phyloP scores from a whole-genome alignment of 2,113 vertebrate genomes.

The Ptyas mucosa region DNA sequence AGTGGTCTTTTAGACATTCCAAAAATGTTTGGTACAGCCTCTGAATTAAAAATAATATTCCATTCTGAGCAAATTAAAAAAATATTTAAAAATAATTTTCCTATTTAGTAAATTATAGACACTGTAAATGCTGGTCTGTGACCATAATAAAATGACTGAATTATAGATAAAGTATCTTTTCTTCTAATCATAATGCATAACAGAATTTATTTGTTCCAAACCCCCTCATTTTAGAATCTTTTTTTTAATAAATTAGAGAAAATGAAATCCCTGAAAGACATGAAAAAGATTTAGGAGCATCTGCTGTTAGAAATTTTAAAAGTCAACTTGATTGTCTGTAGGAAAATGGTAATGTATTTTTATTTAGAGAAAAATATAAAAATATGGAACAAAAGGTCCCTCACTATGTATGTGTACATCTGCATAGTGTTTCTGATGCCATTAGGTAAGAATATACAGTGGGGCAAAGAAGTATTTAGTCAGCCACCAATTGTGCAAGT shows the following conservation, averaged over 20 bases:
- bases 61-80: not conserved
- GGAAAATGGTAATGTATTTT: not conserved
- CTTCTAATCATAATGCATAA: not conserved
- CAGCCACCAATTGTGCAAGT: no score
- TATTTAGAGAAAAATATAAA: not conserved
- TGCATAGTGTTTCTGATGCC: not conserved
- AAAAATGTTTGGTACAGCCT: not conserved
- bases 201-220: not conserved
- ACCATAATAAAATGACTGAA: not conserved
- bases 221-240: not conserved
- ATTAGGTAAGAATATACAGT: not conserved
- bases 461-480: no score
- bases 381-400: not conserved
- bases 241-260: not conserved
- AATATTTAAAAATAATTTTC: not conserved
- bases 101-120: not conserved
- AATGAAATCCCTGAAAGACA: not conserved
- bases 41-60: not conserved
- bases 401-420: not conserved
- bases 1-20: not conserved
- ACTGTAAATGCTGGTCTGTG: not conserved
- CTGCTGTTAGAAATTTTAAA: not conserved
- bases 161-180: not conserved
- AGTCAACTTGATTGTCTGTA: not conserved
- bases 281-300: not conserved